These are phyloP conservation scores for Euclidia mi DNA, from an alignment of 2,888 invertebrate species.

Conservation along the genomic window DNA sequence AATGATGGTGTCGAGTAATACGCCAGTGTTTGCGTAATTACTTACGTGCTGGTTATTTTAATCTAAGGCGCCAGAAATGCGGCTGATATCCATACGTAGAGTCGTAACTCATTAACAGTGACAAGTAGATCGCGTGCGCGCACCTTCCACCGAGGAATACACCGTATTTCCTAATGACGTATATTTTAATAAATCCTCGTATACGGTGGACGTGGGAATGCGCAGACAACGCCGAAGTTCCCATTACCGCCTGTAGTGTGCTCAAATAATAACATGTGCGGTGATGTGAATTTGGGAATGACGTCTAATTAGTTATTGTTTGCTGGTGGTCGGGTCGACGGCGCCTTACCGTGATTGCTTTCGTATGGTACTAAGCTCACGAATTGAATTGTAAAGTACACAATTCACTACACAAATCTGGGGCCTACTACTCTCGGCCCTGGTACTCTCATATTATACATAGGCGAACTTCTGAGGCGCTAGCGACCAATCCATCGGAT, in stretches of 20 bases:
- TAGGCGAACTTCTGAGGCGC: too few relatives aligned
- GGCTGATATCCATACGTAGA: conserved; percentile 23
- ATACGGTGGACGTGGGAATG: conserved; percentile 34
- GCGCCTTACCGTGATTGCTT: conserved; percentile 37
- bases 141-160: conserved; percentile 22
- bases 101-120: conserved; percentile 57
- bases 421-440: too few relatives aligned
- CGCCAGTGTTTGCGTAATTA: conserved; percentile 24
- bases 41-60: conserved; percentile 14
- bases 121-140: conserved; percentile 53
- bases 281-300: conserved; percentile 44
- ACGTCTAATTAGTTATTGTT: conserved; percentile 44
- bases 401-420: not conserved
- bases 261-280: conserved; percentile 32
- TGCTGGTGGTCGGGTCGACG: conserved; percentile 10
- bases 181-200: conserved; percentile 53
- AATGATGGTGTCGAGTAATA: conserved; percentile 27
- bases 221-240: conserved; percentile 37
- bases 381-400: conserved; percentile 14
- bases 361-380: conserved; percentile 11
- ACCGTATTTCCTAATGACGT: conserved; percentile 36
- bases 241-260: conserved; percentile 45
- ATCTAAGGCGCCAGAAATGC: conserved; percentile 17
- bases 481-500: too few relatives aligned
- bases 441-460: too few relatives aligned